Base-by-base conservation (phyloP, 2,113 vertebrate species). In the Macrotis lagotis region DNA sequence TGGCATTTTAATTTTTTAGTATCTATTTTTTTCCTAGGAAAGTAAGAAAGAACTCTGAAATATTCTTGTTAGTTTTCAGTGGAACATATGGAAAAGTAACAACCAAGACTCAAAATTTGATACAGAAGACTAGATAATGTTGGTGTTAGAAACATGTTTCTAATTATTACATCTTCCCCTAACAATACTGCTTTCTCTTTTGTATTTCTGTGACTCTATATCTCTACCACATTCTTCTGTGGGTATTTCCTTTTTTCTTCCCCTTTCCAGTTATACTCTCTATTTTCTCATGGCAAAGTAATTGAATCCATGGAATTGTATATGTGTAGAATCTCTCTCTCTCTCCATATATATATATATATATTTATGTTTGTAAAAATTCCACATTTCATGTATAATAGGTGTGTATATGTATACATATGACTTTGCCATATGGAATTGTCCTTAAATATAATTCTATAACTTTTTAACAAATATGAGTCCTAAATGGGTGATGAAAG, bases 11-110 rank as follows among this genome's bases (percentile, higher is more conserved):
- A 59, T 16, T 83, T 90, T 37, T 93, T 49, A 94, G 50, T 91
- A 88, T 88, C 22, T 93, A 24, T 83, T 48, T 74, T 94, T 92
- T 96, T 26, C 94, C 59, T 55, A 5, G 66, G 95, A 96, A 96
- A 92, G 51, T 88, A 50, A 88, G 89, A 50, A 88, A 51, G 3
- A 49, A 14, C 37, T 12, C 44, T 92, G 51, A 91, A 52, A 31
- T 89, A 50, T 89, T 96, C 95, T 44, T 66, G 37, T 90, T 52
- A 89, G 44, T 92, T 90, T 83, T 37, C 25, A 28, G 14, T 47
- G 47, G 59, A 93, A 47, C 0, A 50, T 83, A 49, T 19, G 8
- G 59, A 6, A 95, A 25, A 50, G 48, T 47, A 22, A 47, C 66
- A 49, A 31, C 31, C 31, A 91, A 53, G 22, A 48, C 44, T 94